Percentiles rank a stretch among this genome's conserved stretches.
phyloP scores from a whole-genome alignment of 2,888 invertebrate species.

The Amorpha juglandis region DNA sequence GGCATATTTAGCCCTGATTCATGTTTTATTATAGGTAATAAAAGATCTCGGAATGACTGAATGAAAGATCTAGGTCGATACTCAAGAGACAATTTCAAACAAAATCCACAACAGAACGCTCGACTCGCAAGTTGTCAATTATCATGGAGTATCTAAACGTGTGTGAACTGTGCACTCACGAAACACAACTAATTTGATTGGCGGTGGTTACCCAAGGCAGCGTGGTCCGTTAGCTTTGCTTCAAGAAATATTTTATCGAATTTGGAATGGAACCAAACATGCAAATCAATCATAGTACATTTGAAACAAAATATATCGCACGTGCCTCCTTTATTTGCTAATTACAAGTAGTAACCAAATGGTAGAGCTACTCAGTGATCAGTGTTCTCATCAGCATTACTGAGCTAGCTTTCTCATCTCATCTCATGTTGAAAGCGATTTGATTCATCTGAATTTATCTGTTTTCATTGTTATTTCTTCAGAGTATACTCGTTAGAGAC shows the following conservation, averaged over 20 bases:
- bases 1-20: too few relatives aligned
- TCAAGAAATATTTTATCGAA: conserved; percentile 30
- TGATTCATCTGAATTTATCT: too few relatives aligned
- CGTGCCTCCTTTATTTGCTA: too few relatives aligned
- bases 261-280: not conserved
- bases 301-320: not conserved
- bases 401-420: too few relatives aligned
- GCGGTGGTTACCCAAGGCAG: conserved; percentile 59
- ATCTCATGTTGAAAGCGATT: too few relatives aligned
- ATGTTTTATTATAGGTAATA: too few relatives aligned
- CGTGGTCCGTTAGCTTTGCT: conserved; percentile 47
- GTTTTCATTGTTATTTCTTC: too few relatives aligned
- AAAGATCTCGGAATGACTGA: too few relatives aligned
- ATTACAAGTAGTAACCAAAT: too few relatives aligned
- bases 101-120: conserved; percentile 22
- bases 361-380: too few relatives aligned
- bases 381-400: too few relatives aligned
- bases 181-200: conserved; percentile 70
- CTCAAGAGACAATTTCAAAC: conserved; percentile 24
- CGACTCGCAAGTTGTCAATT: conserved; percentile 50
- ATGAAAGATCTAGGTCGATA: not conserved
- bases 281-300: not conserved
- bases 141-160: conserved; percentile 57
- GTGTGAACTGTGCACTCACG: conserved; percentile 68
- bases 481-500: too few relatives aligned